Conservation (phyloP, 1,140 invertebrate species). For the Magallana gigas region DNA sequence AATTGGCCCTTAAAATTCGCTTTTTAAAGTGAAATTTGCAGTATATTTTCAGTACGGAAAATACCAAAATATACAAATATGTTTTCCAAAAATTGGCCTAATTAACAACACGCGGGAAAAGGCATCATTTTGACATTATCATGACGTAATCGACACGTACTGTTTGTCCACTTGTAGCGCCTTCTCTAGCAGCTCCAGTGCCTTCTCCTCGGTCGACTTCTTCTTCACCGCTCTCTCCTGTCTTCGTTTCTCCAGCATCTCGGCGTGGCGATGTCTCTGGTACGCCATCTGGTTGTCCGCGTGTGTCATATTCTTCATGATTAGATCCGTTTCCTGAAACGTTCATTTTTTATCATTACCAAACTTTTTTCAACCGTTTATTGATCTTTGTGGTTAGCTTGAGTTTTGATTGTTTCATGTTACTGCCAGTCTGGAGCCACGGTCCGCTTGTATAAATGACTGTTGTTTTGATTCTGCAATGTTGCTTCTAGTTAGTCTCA, state of each 20-base stretch:
- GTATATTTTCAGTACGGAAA: too few relatives aligned
- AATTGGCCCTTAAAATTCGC: too few relatives aligned
- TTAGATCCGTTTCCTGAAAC: conserved; percentile 63
- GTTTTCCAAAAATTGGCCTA: too few relatives aligned
- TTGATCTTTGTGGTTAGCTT: background rate
- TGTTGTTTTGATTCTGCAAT: background rate
- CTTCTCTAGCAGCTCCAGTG: conserved; percentile 69
- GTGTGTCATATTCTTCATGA: conserved; percentile 64
- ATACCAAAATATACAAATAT: too few relatives aligned
- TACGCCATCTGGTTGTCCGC: conserved; percentile 55
- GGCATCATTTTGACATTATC: too few relatives aligned
- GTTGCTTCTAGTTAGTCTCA: background rate
- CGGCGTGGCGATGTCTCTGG: conserved; percentile 65
- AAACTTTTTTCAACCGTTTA: background rate
- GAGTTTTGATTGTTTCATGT: background rate
- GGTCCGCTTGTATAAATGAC: background rate
- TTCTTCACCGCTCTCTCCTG: conserved; percentile 59
- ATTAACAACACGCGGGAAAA: too few relatives aligned
- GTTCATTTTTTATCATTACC: background rate
- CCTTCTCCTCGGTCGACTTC: conserved; percentile 67
- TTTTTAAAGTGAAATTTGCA: too few relatives aligned
- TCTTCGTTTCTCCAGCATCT: conserved; percentile 61
- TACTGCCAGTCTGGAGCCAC: background rate
- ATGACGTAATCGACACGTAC: conserved; percentile 50
- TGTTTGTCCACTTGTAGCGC: conserved; percentile 70